Conservation (phyloP, 2,888 invertebrate genomes). For the Branchellion lobata region DNA sequence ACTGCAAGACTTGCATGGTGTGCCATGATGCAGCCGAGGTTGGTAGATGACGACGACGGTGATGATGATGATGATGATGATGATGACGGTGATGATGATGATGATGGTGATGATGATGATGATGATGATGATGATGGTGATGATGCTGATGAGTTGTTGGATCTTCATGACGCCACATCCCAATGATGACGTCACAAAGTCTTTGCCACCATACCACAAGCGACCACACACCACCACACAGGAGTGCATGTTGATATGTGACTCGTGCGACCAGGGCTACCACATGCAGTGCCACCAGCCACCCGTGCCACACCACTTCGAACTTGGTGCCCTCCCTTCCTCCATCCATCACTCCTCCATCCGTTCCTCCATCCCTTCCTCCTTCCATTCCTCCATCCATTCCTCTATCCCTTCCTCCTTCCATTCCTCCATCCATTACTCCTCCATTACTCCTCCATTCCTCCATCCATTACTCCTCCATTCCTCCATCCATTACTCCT, state of each 20-base stretch:
- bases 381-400: too few species aligned
- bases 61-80: constrained; percentile 29
- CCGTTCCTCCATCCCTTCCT: too few species aligned
- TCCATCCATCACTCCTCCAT: background rate
- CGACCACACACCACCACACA: background rate
- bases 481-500: too few species aligned
- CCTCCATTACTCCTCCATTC: too few species aligned
- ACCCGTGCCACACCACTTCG: constrained; percentile 27
- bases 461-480: too few species aligned
- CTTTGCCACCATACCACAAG: background rate
- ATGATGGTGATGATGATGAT: background rate
- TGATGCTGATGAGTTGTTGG: too few species aligned
- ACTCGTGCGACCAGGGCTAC: constrained; percentile 42
- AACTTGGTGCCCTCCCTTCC: background rate
- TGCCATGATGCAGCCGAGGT: background rate
- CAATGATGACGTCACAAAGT: background rate
- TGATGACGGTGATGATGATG: background rate
- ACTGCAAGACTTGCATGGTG: constrained; percentile 39
- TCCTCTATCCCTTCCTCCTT: too few species aligned
- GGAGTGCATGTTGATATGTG: constrained; percentile 42
- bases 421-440: too few species aligned
- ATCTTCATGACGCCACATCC: background rate
- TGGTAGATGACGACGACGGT: background rate
- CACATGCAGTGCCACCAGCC: constrained; percentile 41
- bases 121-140: constrained; percentile 16